These are phyloP conservation scores for Phaethornis superciliosus DNA, from an alignment of 2,113 vertebrate genomes.

Conservation along the genomic window DNA sequence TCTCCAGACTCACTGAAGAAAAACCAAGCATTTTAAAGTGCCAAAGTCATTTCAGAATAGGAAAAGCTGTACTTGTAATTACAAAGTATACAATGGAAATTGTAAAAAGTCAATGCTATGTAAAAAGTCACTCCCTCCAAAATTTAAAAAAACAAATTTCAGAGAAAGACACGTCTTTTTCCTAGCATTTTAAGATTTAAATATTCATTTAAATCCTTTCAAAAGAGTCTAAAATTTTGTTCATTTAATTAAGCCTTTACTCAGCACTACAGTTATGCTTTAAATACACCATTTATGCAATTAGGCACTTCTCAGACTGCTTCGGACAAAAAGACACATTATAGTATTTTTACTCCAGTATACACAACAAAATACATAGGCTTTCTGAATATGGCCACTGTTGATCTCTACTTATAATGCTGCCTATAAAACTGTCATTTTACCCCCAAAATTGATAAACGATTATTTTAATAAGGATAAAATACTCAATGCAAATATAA, in stretches of 20 bases:
- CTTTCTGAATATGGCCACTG: background rate
- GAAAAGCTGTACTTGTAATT: background rate
- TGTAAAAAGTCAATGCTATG: background rate
- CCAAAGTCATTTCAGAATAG: background rate
- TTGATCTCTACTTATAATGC: background rate
- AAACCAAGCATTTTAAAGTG: background rate
- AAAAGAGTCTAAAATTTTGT: background rate
- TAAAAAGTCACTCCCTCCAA: background rate
- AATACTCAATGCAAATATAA: background rate
- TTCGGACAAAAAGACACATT: background rate
- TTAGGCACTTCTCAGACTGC: background rate
- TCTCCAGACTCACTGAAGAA: background rate
- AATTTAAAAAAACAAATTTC: background rate
- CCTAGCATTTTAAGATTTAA: background rate
- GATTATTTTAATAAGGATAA: background rate
- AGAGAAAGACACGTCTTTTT: background rate
- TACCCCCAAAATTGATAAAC: background rate
- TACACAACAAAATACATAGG: background rate
- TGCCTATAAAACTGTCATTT: background rate
- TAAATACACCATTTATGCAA: background rate
- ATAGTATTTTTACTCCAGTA: background rate
- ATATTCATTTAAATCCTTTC: background rate
- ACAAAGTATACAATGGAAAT: background rate
- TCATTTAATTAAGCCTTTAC: background rate
- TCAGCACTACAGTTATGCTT: background rate